Evolutionary conservation across 2,113 vertebrate genomes (phyloP).

Genomic region (Apodemus sylvaticus): DNA sequence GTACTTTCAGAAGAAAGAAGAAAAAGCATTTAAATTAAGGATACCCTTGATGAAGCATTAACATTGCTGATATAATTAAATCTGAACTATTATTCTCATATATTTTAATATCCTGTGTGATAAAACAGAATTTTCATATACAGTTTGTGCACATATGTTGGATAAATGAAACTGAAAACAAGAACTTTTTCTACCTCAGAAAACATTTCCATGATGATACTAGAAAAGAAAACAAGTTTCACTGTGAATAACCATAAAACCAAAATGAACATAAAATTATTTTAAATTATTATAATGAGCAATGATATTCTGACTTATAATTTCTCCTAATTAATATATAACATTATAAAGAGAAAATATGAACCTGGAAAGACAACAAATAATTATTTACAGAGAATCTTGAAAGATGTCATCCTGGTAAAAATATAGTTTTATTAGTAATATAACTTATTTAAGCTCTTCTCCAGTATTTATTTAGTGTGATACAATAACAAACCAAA

Average conservation of each 20-base stretch:
- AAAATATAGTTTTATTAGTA: slow-evolving; percentile 23
- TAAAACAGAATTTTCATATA: background rate
- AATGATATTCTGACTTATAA: background rate
- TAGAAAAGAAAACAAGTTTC: background rate
- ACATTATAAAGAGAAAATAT: background rate
- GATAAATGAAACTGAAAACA: background rate
- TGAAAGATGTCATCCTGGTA: background rate
- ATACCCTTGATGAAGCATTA: background rate
- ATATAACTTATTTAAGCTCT: background rate
- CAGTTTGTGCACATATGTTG: background rate
- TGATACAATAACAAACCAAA: background rate
- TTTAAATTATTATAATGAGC: background rate
- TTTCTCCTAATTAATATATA: background rate
- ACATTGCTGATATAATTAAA: background rate
- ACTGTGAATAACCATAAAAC: background rate
- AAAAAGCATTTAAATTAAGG: background rate
- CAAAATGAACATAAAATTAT: background rate
- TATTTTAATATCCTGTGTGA: background rate
- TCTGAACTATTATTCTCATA: background rate
- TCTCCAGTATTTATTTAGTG: background rate
- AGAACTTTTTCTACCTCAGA: background rate
- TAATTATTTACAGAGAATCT: background rate
- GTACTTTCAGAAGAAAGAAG: background rate
- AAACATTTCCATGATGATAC: background rate
- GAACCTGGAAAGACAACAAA: background rate